These are phyloP conservation scores for Andrena camellia DNA, from an alignment of 2,888 invertebrate species.

Conservation along the genomic window DNA sequence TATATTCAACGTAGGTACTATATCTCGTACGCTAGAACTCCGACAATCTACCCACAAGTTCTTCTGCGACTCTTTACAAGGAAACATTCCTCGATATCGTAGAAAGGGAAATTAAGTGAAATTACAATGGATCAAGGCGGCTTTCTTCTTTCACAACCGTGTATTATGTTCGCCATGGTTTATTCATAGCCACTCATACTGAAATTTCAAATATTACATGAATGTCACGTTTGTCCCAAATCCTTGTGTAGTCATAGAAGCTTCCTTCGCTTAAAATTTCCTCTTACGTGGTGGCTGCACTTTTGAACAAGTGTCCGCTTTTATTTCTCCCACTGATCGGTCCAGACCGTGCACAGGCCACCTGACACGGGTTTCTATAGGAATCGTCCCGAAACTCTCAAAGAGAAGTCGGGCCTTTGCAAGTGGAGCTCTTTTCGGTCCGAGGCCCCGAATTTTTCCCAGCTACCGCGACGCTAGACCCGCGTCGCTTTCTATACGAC, in stretches of 20 bases:
- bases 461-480: constrained; percentile 19
- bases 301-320: constrained; percentile 5
- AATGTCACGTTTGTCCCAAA: too few relatives aligned
- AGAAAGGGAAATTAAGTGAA: too few relatives aligned
- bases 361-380: background rate
- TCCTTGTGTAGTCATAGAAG: too few relatives aligned
- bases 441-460: constrained; percentile 23
- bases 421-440: constrained; percentile 5
- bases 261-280: too few relatives aligned
- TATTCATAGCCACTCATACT: too few relatives aligned
- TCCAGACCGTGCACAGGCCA: background rate
- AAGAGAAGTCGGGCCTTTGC: background rate
- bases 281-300: background rate
- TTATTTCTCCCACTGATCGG: constrained; percentile 5
- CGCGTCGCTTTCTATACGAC: constrained; percentile 45
- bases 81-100: too few relatives aligned
- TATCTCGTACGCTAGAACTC: background rate
- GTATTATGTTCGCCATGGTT: too few relatives aligned
- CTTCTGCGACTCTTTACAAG: too few relatives aligned
- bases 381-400: constrained; percentile 2
- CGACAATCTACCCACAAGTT: too few relatives aligned
- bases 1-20: background rate
- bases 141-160: too few relatives aligned
- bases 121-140: too few relatives aligned
- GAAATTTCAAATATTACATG: too few relatives aligned